Evolutionary conservation across 2,888 invertebrate genomes (phyloP).

Genomic region (Lissonota sp.): DNA sequence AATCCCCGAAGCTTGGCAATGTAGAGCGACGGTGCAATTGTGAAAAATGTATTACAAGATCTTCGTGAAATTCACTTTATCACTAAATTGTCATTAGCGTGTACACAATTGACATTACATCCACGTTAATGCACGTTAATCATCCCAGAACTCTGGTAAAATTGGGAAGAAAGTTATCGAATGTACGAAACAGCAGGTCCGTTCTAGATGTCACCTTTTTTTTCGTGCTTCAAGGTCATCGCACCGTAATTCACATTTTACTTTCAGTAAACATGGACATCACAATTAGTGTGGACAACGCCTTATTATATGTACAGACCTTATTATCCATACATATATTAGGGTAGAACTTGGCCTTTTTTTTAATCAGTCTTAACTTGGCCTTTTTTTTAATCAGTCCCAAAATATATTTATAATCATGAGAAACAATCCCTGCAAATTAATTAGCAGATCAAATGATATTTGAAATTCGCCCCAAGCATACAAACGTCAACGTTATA

Average conservation of each 20-base stretch:
- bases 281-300: constrained; percentile 43
- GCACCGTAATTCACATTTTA: constrained; percentile 45
- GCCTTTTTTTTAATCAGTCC: too few species aligned
- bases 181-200: neutral
- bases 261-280: constrained; percentile 14
- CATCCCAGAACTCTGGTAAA: neutral
- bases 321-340: too few species aligned
- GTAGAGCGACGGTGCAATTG: neutral
- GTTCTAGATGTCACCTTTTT: constrained; percentile 15
- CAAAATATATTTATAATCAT: too few species aligned
- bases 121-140: neutral
- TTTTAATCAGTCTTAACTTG: too few species aligned
- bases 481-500: too few species aligned
- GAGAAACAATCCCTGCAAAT: too few species aligned
- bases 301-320: neutral
- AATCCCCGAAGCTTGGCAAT: constrained; percentile 31
- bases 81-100: neutral
- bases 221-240: constrained; percentile 54
- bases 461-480: too few species aligned
- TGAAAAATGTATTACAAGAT: neutral
- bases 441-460: too few species aligned
- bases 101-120: neutral
- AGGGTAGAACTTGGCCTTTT: too few species aligned
- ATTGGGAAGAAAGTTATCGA: neutral
- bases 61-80: neutral